phyloP scores from a whole-genome alignment of 1,140 invertebrate species.

The Battus philenor region DNA sequence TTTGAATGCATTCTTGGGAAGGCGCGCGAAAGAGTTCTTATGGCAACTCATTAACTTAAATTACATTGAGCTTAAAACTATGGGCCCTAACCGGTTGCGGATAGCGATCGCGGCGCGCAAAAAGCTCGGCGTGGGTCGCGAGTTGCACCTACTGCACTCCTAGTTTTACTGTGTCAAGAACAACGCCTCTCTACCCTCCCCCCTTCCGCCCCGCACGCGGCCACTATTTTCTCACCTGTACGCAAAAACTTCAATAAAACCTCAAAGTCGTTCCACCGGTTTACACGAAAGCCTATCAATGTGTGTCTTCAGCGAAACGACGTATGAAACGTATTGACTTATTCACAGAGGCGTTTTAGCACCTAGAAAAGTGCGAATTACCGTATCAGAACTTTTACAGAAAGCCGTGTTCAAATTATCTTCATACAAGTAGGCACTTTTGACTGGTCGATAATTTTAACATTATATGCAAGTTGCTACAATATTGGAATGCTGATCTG shows the following conservation, averaged over 20 bases:
- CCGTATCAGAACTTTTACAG: no score
- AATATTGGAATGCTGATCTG: no score
- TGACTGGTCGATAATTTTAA: no score
- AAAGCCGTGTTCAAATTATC: no score
- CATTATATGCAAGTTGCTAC: no score
- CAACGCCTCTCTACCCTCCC: slow-evolving; percentile 62
- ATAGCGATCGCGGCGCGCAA: slow-evolving; percentile 54
- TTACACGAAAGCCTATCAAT: no score
- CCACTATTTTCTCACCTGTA: slow-evolving; percentile 53
- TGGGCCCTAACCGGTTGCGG: slow-evolving; percentile 28
- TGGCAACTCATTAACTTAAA: slow-evolving; percentile 9
- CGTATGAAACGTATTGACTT: no score
- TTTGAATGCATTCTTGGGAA: slow-evolving; percentile 3
- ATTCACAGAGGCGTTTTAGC: no score
- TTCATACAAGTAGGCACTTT: no score
- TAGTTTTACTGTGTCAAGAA: slow-evolving; percentile 76
- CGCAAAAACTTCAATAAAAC: slow-evolving; percentile 23
- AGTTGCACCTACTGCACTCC: slow-evolving; percentile 73
- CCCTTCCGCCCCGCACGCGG: slow-evolving; percentile 29
- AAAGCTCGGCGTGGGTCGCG: slow-evolving; percentile 67
- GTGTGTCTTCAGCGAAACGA: no score
- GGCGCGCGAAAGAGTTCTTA: slow-evolving; percentile 2
- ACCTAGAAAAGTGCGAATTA: no score
- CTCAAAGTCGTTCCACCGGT: neutral
- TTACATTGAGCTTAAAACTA: slow-evolving; percentile 19